phyloP scores from a whole-genome alignment of 2,888 invertebrate genomes.

The Ethmia dodecea region DNA sequence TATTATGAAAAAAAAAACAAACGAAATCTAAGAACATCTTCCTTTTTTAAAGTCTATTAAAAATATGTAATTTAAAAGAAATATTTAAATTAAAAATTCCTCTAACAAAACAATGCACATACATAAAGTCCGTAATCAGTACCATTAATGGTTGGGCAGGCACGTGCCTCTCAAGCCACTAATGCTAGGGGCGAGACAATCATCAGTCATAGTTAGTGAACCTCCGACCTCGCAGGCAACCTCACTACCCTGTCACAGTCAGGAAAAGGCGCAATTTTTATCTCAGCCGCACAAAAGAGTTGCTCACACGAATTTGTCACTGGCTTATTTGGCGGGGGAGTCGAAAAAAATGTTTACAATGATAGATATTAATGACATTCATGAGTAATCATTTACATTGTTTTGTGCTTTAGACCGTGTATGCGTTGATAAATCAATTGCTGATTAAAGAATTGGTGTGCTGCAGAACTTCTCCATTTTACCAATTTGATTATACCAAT shows the following conservation, averaged over 20 bases:
- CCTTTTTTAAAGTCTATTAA: no score
- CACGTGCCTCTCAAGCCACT: conserved; percentile 48
- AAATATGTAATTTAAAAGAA: no score
- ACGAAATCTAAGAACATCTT: no score
- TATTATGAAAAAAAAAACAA: no score
- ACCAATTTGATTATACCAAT: no score
- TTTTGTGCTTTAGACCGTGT: background rate
- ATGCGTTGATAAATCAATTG: no score
- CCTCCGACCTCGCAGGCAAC: conserved; percentile 42
- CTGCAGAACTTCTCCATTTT: no score
- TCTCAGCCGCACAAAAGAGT: conserved; percentile 67
- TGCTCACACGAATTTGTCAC: conserved; percentile 65
- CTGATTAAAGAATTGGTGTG: no score
- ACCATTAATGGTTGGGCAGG: conserved; percentile 37
- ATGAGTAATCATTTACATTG: conserved; percentile 1
- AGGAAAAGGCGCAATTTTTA: conserved; percentile 66
- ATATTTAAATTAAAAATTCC: no score
- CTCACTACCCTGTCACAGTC: conserved; percentile 44
- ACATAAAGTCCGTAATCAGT: conserved; percentile 4
- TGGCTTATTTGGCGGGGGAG: conserved; percentile 50
- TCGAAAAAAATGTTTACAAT: conserved; percentile 40
- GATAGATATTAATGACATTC: conserved; percentile 12
- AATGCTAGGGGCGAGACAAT: conserved; percentile 58
- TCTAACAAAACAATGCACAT: no score
- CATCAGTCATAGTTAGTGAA: conserved; percentile 70